Evolutionary conservation across 2,888 invertebrate genomes (phyloP).

Genomic region (Drosophila koepferae): DNA sequence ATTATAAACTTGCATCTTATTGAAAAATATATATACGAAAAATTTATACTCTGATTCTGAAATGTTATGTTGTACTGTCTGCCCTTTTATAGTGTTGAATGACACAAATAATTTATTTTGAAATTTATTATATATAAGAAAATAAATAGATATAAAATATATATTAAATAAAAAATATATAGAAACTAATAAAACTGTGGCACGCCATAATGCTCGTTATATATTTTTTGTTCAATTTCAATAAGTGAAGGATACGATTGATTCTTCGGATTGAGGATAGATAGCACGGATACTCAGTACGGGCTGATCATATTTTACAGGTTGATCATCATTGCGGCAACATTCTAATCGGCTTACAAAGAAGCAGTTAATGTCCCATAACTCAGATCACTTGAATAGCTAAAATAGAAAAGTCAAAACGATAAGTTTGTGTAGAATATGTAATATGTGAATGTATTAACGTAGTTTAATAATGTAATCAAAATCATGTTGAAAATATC

Average conservation of each 20-base stretch:
- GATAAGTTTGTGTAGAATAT: neutral
- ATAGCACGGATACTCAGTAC: too few species aligned
- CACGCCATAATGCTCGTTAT: too few species aligned
- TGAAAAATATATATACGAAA: neutral
- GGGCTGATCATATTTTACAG: too few species aligned
- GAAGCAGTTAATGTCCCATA: neutral
- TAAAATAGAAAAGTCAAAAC: neutral
- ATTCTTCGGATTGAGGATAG: too few species aligned
- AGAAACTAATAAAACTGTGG: too few species aligned
- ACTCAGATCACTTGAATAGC: neutral
- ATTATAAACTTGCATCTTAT: slow-evolving; percentile 21
- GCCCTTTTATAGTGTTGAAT: neutral
- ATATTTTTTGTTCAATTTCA: too few species aligned
- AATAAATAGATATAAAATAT: neutral
- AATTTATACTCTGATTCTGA: neutral
- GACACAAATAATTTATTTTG: neutral
- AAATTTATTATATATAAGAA: neutral
- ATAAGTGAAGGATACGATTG: too few species aligned
- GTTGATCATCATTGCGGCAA: too few species aligned
- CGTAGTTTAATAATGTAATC: neutral
- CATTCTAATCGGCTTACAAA: too few species aligned
- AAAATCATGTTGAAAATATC: neutral
- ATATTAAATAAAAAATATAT: too few species aligned
- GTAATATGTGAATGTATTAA: neutral
- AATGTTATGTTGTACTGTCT: neutral